Evolutionary conservation across 2,797 vertebrate genomes (phyloP), one percentile per base, ranked within the genome.

Genomic region (Cirrhinus mrigala): DNA sequence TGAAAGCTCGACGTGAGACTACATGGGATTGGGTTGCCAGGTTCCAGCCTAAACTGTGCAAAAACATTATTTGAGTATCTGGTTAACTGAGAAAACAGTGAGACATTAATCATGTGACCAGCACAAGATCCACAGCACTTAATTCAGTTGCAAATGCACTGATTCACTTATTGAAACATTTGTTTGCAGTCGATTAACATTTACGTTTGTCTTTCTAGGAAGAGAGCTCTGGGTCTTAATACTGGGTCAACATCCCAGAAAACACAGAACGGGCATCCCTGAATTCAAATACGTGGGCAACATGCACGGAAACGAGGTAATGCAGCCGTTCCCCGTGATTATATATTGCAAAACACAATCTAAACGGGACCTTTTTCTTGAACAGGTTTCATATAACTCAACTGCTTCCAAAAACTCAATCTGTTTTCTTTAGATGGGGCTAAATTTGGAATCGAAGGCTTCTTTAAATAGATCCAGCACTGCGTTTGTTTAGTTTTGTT

Each of bases 201-300:
- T 40, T 80, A 64, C 22, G 27, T 85, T 82, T 74, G 91, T 94
- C 86, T 46, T 86, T 94, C 82, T 93, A 99, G 98, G 97, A 92
- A 97, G 96, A 96, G 90, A 97, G 91, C 94, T 99, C 85, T 99
- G 98, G 98, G 98, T 98, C 91, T 94, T 99, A 90, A 93, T 96
- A 90, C 93, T 99, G 90, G 97, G 98, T 86, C 93, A 91, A 91
- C 95, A 91, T 91, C 97, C 98, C 91, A 94, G 77, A 40, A 92
- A 92, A 78, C 98, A 99, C 94, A 95, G 90, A 80, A 92, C 97
- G 66, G 97, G 98, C 90, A 96, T 98, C 94, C 98, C 98, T 1
- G 98, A 99, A 89, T 98, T 99, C 93, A 99, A 99, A 94, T 99
- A 99, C 89, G 96, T 99, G 92, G 98, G 94, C 44, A 99, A 99